These are phyloP conservation scores for Drosophila trapezifrons DNA, from an alignment of 1,140 invertebrate genomes.

Conservation along the genomic window DNA sequence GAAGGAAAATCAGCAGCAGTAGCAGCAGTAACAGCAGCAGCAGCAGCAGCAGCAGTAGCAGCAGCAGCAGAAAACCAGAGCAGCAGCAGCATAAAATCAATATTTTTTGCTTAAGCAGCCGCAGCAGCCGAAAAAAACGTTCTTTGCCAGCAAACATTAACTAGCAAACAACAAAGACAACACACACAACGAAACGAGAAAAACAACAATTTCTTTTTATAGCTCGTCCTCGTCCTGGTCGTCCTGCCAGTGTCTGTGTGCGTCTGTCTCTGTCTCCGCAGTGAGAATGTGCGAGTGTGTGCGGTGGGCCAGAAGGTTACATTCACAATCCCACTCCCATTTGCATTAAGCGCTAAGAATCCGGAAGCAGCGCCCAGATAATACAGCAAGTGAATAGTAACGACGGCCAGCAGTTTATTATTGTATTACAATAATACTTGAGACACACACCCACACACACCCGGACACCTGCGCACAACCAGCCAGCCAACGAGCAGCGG, in stretches of 20 bases:
- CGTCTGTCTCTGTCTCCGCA: slow-evolving; percentile 7
- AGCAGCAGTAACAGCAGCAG: slow-evolving; percentile 26
- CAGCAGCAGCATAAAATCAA: slow-evolving; percentile 75
- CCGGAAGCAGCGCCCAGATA: slow-evolving; percentile 57
- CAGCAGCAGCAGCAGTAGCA: slow-evolving; percentile 10
- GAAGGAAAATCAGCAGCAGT: slow-evolving; percentile 41
- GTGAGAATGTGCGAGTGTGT: slow-evolving; percentile 41
- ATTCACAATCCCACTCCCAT: slow-evolving; percentile 22
- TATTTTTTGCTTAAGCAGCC: slow-evolving; percentile 78
- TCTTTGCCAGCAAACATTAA: slow-evolving; percentile 65
- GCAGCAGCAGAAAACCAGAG: slow-evolving; percentile 30
- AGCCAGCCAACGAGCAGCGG: too few species aligned
- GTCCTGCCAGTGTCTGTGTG: slow-evolving; percentile 20
- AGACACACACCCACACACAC: slow-evolving; percentile 13
- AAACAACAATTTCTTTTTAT: slow-evolving; percentile 57
- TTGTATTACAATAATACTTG: slow-evolving; percentile 63
- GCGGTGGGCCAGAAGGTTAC: slow-evolving; percentile 58
- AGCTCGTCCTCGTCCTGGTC: slow-evolving; percentile 25
- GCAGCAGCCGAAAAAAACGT: slow-evolving; percentile 58
- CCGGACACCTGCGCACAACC: slow-evolving; percentile 57
- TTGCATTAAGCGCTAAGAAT: slow-evolving; percentile 64
- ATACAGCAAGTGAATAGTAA: slow-evolving; percentile 59
- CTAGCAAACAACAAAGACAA: slow-evolving; percentile 57
- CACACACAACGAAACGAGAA: slow-evolving; percentile 26
- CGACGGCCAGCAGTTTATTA: slow-evolving; percentile 67